These are phyloP conservation scores for Meiosimyza platycephala DNA, from an alignment of 2,888 invertebrate species.

Conservation along the genomic window DNA sequence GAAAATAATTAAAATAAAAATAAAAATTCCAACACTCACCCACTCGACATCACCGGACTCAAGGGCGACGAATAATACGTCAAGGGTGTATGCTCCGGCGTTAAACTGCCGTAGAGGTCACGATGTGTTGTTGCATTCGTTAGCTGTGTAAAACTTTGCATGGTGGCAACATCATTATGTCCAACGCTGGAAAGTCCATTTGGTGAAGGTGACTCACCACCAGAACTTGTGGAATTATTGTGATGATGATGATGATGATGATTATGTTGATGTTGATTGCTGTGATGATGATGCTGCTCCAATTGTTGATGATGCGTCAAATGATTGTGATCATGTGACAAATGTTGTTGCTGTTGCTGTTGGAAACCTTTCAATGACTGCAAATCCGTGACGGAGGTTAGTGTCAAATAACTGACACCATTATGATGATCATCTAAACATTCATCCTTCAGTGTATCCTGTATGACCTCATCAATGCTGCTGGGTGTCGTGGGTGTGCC, in stretches of 20 bases:
- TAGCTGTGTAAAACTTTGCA: conserved; percentile 66
- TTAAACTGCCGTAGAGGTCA: conserved; percentile 59
- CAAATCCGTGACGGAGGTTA: conserved; percentile 61
- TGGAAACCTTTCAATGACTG: conserved; percentile 61
- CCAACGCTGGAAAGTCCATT: conserved; percentile 49
- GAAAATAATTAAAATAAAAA: not conserved
- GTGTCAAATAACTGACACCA: conserved; percentile 61
- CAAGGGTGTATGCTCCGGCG: conserved; percentile 57
- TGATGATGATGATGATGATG: conserved; percentile 48
- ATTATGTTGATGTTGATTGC: conserved; percentile 46
- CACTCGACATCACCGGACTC: conserved; percentile 58
- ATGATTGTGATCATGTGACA: conserved; percentile 42
- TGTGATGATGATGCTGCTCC: conserved; percentile 45
- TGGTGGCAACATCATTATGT: conserved; percentile 52
- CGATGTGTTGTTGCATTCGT: conserved; percentile 60
- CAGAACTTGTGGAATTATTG: conserved; percentile 62
- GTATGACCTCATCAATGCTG: conserved; percentile 67
- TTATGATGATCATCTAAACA: conserved; percentile 62
- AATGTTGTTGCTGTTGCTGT: conserved; percentile 28
- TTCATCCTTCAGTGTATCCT: conserved; percentile 67
- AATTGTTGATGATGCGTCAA: conserved; percentile 46
- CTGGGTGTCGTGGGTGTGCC: conserved; percentile 49
- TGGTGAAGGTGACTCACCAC: conserved; percentile 64
- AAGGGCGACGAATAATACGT: conserved; percentile 58
- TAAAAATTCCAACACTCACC: conserved; percentile 55